Evolutionary conservation across 92 coral and sea anemone species (phyloP), one percentile per base, ranked within the genome.

Genomic region (Umimayanthus chanpuru): DNA sequence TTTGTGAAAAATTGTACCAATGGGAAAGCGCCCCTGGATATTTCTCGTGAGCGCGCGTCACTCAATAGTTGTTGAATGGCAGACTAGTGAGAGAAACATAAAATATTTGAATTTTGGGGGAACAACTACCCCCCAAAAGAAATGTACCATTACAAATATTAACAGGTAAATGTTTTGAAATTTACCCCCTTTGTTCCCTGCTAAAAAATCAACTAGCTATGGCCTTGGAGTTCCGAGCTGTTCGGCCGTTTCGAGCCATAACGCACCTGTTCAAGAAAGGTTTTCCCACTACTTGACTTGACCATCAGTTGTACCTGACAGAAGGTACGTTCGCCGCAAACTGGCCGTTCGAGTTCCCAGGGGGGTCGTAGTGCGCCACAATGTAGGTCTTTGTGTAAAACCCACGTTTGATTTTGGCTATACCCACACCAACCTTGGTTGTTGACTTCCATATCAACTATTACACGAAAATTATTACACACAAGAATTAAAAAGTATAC

Each of bases 281-380:
- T 30, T n/a, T 72, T n/a, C 25, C 40, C 76, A 72, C 40, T 15
- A 30, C 66, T 56, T 61, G 68, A 20, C 21, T 5, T 61, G 25
- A 6, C 4, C 44, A 73, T 81, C 72, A 56, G 4, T 81, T 32
- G 50, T 81, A 36, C 61, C 73, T 81, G 61, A 41, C 85, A 16
- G 14, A 29, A 32, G 85, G 85, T 25, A 81, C 85, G 1, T 81
- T 80, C 23, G 9, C 23, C 5, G 73, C 70, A 61, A 81, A 61
- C 30, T 56, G 49, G 29, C 73, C 85, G 85, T 81, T 55, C 28
- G 29, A 56, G 73, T 58, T 81, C 25, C 85, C 85, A 58, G 85
- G 85, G 29, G 85, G 85, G 50, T 56, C 72, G 41, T 81, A 81
- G 38, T 81, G 85, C 30, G 85, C 85, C 85, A 81, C 85, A 29